phyloP scores from a whole-genome alignment of 2,113 vertebrate genomes.

The Lates calcarifer region DNA sequence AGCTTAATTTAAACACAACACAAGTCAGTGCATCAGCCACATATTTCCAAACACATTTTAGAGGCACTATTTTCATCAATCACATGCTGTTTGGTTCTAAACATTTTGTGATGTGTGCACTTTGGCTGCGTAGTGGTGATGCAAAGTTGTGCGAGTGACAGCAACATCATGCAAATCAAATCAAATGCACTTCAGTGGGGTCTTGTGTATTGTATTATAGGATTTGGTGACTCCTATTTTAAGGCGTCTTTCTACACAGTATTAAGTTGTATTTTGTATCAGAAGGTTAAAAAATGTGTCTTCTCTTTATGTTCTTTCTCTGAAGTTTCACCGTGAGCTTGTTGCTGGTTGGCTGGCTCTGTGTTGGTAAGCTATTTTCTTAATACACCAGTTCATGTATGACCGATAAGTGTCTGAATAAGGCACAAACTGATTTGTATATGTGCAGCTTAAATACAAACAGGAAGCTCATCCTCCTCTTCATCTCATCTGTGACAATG shows the following conservation, averaged over 20 bases:
- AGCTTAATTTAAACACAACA: background rate
- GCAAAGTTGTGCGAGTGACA: constrained; percentile 30
- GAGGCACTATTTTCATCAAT: background rate
- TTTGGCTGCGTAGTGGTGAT: constrained; percentile 44
- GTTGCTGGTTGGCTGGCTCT: constrained; percentile 82
- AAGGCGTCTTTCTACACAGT: constrained; percentile 57
- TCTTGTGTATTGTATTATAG: constrained; percentile 43
- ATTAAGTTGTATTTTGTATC: constrained; percentile 75
- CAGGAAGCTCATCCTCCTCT: constrained; percentile 22
- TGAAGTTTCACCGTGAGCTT: constrained; percentile 66
- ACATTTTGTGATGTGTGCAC: constrained; percentile 46
- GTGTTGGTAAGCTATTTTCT: constrained; percentile 60
- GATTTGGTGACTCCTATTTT: constrained; percentile 36
- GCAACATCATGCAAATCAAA: constrained; percentile 44
- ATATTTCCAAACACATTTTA: background rate
- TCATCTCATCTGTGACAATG: constrained; percentile 29
- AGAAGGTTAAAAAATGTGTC: constrained; percentile 38
- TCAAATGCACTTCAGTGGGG: constrained; percentile 62
- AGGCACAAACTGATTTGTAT: constrained; percentile 8
- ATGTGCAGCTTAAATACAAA: constrained; percentile 10
- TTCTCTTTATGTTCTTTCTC: constrained; percentile 46
- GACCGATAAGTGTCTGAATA: constrained; percentile 46
- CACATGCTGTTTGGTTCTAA: constrained; percentile 14
- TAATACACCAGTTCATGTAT: constrained; percentile 53
- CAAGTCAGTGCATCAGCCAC: constrained; percentile 5